These are phyloP conservation scores for Chlorops oryzae DNA, from an alignment of 1,140 invertebrate genomes.

Conservation along the genomic window DNA sequence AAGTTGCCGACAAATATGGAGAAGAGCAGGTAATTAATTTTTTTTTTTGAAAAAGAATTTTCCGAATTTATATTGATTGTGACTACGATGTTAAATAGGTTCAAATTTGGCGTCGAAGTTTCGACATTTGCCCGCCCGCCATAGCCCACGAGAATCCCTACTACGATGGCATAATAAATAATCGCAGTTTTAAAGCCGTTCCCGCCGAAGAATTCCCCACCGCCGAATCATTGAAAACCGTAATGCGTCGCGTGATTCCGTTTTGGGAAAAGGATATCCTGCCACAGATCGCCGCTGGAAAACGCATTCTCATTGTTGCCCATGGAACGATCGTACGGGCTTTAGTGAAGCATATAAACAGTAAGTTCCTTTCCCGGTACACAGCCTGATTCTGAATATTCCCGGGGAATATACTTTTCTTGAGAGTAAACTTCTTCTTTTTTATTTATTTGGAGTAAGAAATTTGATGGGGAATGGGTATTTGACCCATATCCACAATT, in stretches of 20 bases:
- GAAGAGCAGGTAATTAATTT: constrained; percentile 52
- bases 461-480: too few species aligned
- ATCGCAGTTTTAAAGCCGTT: constrained; percentile 49
- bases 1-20: constrained; percentile 63
- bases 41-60: not conserved
- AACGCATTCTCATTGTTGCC: constrained; percentile 59
- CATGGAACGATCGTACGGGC: constrained; percentile 67
- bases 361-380: too few species aligned
- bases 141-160: constrained; percentile 54
- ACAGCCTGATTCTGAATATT: too few species aligned
- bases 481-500: too few species aligned
- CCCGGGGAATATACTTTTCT: too few species aligned
- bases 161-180: constrained; percentile 53
- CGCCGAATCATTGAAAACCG: constrained; percentile 64
- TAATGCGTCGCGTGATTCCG: constrained; percentile 56
- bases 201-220: constrained; percentile 53
- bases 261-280: constrained; percentile 63
- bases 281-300: constrained; percentile 56
- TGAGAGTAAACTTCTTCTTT: too few species aligned
- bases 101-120: constrained; percentile 63
- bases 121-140: constrained; percentile 59
- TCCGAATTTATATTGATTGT: not conserved
- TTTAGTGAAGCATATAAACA: constrained; percentile 64
- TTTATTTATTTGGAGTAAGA: too few species aligned
- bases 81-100: constrained; percentile 28